Evolutionary conservation across 2,888 invertebrate genomes (phyloP).

Genomic region (Encarsia formosa): DNA sequence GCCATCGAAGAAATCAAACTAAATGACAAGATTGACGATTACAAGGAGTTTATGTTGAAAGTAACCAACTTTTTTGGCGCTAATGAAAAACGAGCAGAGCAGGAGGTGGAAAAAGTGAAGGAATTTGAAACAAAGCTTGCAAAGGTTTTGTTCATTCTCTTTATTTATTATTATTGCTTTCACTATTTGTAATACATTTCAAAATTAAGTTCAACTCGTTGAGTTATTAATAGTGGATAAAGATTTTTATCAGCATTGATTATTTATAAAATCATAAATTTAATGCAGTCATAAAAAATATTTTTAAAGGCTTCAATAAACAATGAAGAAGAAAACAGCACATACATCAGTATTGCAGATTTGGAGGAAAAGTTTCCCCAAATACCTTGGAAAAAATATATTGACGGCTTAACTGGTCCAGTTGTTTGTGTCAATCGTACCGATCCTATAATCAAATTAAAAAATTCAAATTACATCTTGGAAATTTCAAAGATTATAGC

Average conservation of each 20-base stretch:
- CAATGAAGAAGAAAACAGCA: not conserved
- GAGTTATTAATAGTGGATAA: too few species aligned
- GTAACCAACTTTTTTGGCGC: constrained; percentile 3
- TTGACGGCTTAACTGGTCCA: constrained; percentile 6
- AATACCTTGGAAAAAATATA: constrained; percentile 2
- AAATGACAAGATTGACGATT: not conserved
- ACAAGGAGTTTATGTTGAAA: not conserved
- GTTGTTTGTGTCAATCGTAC: not conserved
- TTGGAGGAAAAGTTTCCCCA: not conserved
- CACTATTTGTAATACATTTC: too few species aligned
- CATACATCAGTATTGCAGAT: not conserved
- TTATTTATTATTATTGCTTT: too few species aligned
- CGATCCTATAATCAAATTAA: not conserved
- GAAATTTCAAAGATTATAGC: constrained; percentile 38
- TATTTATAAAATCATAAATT: not conserved
- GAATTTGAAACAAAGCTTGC: too few species aligned
- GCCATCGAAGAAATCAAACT: too few species aligned
- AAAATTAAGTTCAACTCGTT: too few species aligned
- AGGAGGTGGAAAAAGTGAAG: not conserved
- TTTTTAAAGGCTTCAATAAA: not conserved
- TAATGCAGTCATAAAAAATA: not conserved
- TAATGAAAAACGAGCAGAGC: too few species aligned
- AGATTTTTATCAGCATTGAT: not conserved
- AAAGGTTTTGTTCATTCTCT: too few species aligned
- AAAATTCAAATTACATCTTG: not conserved